Conservation (phyloP, 2,888 invertebrate species). For the Glaucopsyche alexis region DNA sequence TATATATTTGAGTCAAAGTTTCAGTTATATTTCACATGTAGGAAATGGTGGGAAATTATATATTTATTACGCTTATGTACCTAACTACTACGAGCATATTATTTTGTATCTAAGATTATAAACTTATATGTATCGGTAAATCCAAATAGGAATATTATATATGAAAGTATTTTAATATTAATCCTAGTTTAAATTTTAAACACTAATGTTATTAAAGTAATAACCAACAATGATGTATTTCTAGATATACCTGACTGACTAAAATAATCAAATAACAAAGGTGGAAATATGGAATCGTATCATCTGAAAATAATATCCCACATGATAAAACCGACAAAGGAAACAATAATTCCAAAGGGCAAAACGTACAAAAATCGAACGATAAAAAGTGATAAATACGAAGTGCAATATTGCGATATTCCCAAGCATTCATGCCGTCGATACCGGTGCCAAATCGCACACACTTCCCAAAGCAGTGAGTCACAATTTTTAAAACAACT, state of each 20-base stretch:
- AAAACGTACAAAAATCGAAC: slow-evolving; percentile 28
- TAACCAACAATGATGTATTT: no score
- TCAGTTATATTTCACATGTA: neutral
- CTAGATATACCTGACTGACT: no score
- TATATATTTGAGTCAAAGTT: neutral
- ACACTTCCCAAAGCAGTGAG: slow-evolving; percentile 39
- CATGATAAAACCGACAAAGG: slow-evolving; percentile 22
- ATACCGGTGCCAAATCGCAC: slow-evolving; percentile 42
- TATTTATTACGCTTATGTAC: no score
- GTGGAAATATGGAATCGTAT: neutral
- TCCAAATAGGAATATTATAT: no score
- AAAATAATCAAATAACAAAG: neutral
- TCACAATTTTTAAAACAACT: slow-evolving; percentile 46
- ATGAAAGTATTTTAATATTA: no score
- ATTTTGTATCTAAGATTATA: no score
- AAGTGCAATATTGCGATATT: slow-evolving; percentile 29
- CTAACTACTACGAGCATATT: no score
- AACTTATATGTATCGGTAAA: no score
- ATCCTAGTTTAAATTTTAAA: no score
- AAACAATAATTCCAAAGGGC: slow-evolving; percentile 20
- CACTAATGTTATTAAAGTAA: no score
- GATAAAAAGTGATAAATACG: slow-evolving; percentile 33
- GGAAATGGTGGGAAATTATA: no score
- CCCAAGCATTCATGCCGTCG: slow-evolving; percentile 29
- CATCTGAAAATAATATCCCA: slow-evolving; percentile 14